These are phyloP conservation scores for Ips typographus DNA, from an alignment of 1,140 invertebrate genomes.

Conservation along the genomic window DNA sequence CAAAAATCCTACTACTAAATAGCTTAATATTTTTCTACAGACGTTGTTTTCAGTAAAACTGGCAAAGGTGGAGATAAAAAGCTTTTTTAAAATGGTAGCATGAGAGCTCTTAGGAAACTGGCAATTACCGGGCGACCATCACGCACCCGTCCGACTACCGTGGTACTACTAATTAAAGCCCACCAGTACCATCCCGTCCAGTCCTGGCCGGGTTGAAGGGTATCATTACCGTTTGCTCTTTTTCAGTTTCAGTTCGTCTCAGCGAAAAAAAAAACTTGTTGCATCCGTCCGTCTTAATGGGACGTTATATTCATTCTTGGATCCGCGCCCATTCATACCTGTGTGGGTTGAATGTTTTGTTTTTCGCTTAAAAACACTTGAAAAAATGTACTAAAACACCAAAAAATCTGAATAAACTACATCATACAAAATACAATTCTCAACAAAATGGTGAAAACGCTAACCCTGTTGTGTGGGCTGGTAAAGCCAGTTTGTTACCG, in stretches of 20 bases:
- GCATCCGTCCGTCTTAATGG: not conserved
- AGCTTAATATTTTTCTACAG: too few species aligned
- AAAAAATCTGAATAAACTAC: too few species aligned
- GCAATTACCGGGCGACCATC: constrained; percentile 7
- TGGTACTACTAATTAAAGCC: constrained; percentile 10
- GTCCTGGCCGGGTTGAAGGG: not conserved
- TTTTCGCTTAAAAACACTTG: not conserved
- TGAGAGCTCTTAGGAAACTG: constrained; percentile 3
- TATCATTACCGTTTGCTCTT: not conserved
- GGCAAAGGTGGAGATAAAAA: not conserved
- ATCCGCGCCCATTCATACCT: not conserved
- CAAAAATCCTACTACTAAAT: too few species aligned
- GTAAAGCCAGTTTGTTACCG: too few species aligned
- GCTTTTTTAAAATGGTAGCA: constrained; percentile 10
- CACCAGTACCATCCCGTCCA: constrained; percentile 12
- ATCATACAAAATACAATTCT: too few species aligned
- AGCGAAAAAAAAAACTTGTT: constrained; percentile 1
- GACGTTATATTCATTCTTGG: not conserved
- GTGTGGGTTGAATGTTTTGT: not conserved
- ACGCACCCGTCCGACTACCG: constrained; percentile 16
- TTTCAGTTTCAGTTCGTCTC: not conserved
- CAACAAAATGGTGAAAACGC: too few species aligned
- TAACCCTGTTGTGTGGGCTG: too few species aligned
- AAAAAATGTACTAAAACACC: too few species aligned
- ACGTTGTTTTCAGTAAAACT: too few species aligned